Evolutionary conservation across 2,113 vertebrate species (phyloP).

Genomic region (Grammatotria lemairii): DNA sequence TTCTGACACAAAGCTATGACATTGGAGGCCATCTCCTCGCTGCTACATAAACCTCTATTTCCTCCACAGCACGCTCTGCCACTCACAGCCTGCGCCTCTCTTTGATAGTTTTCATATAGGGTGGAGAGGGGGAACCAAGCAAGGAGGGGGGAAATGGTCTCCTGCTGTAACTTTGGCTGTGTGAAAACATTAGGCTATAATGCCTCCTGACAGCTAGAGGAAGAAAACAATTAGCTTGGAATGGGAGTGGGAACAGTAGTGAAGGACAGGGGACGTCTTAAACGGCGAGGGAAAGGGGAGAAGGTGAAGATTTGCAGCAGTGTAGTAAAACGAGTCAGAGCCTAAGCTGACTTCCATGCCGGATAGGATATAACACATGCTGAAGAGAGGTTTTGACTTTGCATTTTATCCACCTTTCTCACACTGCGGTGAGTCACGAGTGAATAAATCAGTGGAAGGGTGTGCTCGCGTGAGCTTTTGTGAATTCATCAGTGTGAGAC

Average conservation of each 20-base stretch:
- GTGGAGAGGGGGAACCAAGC: not conserved
- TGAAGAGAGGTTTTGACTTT: not conserved
- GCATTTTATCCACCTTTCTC: not conserved
- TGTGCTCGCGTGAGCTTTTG: not conserved
- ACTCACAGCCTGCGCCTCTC: conserved; percentile 29
- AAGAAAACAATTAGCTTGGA: conserved; percentile 59
- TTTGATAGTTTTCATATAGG: conserved; percentile 49
- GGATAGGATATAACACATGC: not conserved
- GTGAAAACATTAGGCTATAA: conserved; percentile 48
- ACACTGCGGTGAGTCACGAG: conserved; percentile 4
- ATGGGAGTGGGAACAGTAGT: conserved; percentile 7
- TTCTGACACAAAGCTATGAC: conserved; percentile 36
- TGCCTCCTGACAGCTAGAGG: conserved; percentile 57
- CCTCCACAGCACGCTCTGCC: conserved; percentile 57
- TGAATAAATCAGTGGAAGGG: conserved; percentile 18
- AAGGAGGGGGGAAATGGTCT: not conserved
- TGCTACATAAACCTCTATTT: conserved; percentile 61
- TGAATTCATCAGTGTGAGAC: not conserved
- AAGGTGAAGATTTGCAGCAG: not conserved
- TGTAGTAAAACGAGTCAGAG: not conserved
- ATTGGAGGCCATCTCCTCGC: conserved; percentile 26
- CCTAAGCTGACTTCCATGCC: not conserved
- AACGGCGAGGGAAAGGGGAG: not conserved
- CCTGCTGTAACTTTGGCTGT: conserved; percentile 52
- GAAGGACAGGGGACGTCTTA: not conserved